Base-by-base conservation (phyloP, 2,113 vertebrate genomes). In the Pseudonaja textilis region DNA sequence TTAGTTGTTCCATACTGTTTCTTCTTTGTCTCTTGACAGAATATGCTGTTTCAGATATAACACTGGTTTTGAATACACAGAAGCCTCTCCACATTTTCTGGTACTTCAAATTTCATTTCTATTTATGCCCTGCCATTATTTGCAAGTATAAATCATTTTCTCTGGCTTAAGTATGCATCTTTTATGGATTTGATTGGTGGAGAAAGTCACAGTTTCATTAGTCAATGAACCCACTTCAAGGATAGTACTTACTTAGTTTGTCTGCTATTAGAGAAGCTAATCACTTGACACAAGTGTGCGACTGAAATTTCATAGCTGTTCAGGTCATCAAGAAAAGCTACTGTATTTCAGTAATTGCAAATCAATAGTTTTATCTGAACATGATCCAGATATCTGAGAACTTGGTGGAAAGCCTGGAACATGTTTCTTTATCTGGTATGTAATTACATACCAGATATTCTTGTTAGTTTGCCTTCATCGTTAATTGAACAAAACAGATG, bases 341-440 rank as follows among this genome's bases (percentile, higher is more conserved):
- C 64, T 26, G 34, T 93, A 8, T 47, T 42, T 26, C 91, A 8
- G 1, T 89, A 92, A 85, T 29, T 57, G 90, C 64, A 91, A 95
- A 94, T 22, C 74, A 91, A 86, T 22, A 57, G 50, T 92, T 95
- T 39, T 56, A 10, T 89, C 1, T 4, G 22, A 92, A 88, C 57
- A 90, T 93, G 93, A 25, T 92, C 90, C 56, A 64, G 14, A 91
- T 91, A 89, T 1, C 26, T 85, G 3, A 90, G 2, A 91, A 94
- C 85, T 93, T 23, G 3, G n/a, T 92, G 52, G 1, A 16, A 56
- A 90, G 88, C 59, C n/a, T 93, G 5, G 16, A 52, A 91, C 45
- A 0, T 29, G 4, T 26, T 91, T 0, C 18, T 57, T 89, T 87
- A n/a, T 88, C 93, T 34, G 87, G 0, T 90, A 87, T n/a, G 47